A percentile compares a stretch with the other conserved stretches of the same genome.
Conservation (phyloP, 2,797 vertebrate genomes). For the Anomalospiza imberbis region DNA sequence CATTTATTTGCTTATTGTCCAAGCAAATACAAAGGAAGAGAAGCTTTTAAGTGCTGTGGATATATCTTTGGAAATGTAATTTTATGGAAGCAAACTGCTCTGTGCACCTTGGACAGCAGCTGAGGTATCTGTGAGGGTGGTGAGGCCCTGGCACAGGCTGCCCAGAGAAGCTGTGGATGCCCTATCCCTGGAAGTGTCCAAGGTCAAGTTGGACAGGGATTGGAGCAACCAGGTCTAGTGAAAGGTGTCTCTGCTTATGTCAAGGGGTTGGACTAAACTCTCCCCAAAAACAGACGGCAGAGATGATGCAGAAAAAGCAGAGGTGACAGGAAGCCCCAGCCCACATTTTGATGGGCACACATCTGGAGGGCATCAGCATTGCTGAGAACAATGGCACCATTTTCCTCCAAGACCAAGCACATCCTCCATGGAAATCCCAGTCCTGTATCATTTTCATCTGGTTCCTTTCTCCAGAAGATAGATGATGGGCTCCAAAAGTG, state of each 20-base stretch:
- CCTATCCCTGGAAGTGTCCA: not conserved
- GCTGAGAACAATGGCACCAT: not conserved
- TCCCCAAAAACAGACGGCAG: not conserved
- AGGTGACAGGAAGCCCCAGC: not conserved
- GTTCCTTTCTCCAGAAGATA: not conserved
- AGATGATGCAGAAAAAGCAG: not conserved
- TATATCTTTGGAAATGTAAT: not conserved
- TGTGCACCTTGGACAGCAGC: not conserved
- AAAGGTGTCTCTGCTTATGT: not conserved
- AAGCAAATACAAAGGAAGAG: not conserved
- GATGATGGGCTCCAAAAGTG: not conserved
- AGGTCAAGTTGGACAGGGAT: not conserved
- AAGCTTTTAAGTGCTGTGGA: not conserved
- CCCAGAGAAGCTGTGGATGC: not conserved
- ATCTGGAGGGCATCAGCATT: not conserved
- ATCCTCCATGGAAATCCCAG: not conserved
- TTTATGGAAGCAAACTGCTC: not conserved
- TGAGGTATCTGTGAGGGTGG: not conserved
- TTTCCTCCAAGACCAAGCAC: not conserved
- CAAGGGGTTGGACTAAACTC: not conserved
- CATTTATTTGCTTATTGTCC: not conserved
- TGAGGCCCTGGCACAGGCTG: not conserved
- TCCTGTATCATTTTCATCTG: not conserved
- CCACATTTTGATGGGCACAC: not conserved
- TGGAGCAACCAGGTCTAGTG: not conserved